phyloP scores from a whole-genome alignment of 2,113 vertebrate genomes.

The Psittacus erithacus region DNA sequence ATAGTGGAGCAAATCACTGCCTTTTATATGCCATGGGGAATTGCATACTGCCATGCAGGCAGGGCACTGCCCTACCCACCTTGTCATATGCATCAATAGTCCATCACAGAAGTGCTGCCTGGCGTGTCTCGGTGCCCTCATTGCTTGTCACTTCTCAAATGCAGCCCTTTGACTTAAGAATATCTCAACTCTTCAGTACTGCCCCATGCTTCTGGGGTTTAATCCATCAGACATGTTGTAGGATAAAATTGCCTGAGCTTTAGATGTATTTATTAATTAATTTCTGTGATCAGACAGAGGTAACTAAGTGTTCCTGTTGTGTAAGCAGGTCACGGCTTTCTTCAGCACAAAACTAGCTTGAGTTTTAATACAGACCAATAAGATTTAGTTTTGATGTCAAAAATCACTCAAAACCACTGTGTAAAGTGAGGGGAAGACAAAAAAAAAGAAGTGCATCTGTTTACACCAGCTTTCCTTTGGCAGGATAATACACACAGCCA shows the following conservation, averaged over 20 bases:
- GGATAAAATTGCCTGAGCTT: not conserved
- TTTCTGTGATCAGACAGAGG: not conserved
- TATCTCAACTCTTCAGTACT: not conserved
- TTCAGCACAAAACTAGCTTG: not conserved
- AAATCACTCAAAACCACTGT: not conserved
- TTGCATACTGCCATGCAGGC: not conserved
- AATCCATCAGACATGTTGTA: not conserved
- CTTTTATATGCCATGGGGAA: not conserved
- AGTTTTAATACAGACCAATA: conserved; percentile 15
- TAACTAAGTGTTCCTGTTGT: not conserved
- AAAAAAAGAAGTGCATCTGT: not conserved
- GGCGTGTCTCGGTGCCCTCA: not conserved
- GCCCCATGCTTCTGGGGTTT: not conserved
- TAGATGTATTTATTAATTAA: not conserved
- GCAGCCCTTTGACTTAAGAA: not conserved
- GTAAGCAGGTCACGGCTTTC: not conserved
- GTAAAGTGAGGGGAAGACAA: not conserved
- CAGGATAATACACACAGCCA: not conserved
- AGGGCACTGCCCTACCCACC: not conserved
- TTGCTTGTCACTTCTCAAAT: not conserved
- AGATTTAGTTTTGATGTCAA: not conserved
- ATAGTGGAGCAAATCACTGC: not conserved
- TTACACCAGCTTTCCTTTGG: not conserved
- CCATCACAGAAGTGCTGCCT: not conserved
- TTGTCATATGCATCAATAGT: accelerated